These are phyloP conservation scores for Eriosoma lanigerum DNA, from an alignment of 1,140 invertebrate species.

Conservation along the genomic window DNA sequence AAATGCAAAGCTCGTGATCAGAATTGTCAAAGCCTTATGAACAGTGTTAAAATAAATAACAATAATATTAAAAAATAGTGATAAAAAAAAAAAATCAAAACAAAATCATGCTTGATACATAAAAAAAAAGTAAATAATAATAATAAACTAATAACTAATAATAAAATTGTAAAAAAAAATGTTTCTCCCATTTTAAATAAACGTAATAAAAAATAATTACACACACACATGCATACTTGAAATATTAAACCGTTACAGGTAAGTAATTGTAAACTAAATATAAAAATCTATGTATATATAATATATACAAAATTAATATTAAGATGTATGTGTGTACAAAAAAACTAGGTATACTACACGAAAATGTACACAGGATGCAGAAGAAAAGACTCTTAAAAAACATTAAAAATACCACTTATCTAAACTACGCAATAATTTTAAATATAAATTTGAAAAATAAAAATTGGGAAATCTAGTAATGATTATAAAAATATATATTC, in stretches of 20 bases:
- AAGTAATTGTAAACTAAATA: neutral
- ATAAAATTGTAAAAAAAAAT: neutral
- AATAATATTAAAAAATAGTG: neutral
- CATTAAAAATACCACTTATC: neutral
- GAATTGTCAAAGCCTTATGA: neutral
- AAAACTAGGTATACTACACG: slow-evolving; percentile 13
- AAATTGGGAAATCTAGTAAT: neutral
- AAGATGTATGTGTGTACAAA: neutral
- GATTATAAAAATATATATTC: neutral
- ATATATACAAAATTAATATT: neutral
- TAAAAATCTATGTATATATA: neutral
- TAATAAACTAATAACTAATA: neutral
- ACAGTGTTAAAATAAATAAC: neutral
- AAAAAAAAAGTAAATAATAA: neutral
- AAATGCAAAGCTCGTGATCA: slow-evolving; percentile 18
- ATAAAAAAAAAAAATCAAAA: neutral
- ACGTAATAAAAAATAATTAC: neutral
- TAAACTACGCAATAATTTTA: neutral
- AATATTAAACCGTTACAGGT: neutral
- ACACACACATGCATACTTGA: neutral
- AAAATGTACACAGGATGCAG: slow-evolving; percentile 47
- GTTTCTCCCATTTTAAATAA: neutral
- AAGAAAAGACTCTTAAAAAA: slow-evolving; percentile 18
- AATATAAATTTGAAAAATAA: neutral
- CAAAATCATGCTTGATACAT: neutral